These are phyloP conservation scores for Lycodopsis pacificus DNA, from an alignment of 2,797 vertebrate species.

Conservation along the genomic window DNA sequence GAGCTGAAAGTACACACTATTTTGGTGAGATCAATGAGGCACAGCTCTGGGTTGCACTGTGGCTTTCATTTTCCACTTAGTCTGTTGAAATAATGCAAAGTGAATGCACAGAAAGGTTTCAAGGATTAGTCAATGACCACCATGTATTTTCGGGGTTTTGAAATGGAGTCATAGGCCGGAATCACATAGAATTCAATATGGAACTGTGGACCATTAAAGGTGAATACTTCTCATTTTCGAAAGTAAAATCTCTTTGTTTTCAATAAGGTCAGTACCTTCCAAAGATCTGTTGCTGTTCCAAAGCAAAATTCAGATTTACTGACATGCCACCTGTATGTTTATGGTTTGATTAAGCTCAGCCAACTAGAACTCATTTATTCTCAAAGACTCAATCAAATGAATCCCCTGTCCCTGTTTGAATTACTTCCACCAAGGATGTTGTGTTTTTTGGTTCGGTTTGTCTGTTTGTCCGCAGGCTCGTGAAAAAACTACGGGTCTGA, in stretches of 20 bases:
- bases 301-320: not conserved
- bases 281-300: not conserved
- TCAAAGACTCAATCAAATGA: not conserved
- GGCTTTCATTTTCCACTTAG: not conserved
- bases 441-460: not conserved
- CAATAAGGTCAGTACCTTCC: not conserved
- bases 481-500: not conserved
- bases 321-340: not conserved
- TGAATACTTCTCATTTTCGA: not conserved
- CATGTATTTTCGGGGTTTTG: not conserved
- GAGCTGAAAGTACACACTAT: slow-evolving; percentile 46
- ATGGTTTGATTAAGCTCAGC: not conserved
- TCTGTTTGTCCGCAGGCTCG: not conserved
- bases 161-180: not conserved
- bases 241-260: not conserved
- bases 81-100: not conserved
- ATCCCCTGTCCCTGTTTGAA: not conserved
- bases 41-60: not conserved
- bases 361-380: not conserved
- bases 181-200: not conserved
- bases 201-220: not conserved
- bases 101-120: not conserved
- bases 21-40: slow-evolving; percentile 31
- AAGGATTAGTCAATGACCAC: not conserved
- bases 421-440: not conserved